A percentile compares a stretch with the other conserved stretches of the same genome.
These are phyloP conservation scores for Nesoenas mayeri DNA, from an alignment of 2,113 vertebrate species.

Conservation along the genomic window DNA sequence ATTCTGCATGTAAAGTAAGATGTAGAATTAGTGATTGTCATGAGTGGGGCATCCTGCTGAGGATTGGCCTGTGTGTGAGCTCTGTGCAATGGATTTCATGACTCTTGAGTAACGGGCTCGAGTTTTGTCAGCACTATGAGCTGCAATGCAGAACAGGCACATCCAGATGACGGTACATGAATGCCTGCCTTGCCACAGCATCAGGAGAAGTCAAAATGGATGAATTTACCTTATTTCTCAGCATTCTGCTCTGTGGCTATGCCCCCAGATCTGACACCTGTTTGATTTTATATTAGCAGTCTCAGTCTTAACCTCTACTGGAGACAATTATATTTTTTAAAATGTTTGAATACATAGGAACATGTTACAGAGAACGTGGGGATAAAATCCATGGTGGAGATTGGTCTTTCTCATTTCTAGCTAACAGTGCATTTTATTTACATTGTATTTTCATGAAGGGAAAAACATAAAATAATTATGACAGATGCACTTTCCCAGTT, in stretches of 20 bases:
- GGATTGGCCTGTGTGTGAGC: not conserved
- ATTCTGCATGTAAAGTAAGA: not conserved
- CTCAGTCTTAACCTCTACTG: not conserved
- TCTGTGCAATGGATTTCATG: not conserved
- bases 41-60: not conserved
- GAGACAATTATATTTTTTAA: not conserved
- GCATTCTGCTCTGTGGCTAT: not conserved
- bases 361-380: not conserved
- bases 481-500: not conserved
- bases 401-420: not conserved
- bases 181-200: not conserved
- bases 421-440: not conserved
- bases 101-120: rapidly evolving
- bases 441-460: not conserved
- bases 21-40: not conserved
- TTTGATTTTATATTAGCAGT: not conserved
- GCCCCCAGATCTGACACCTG: not conserved
- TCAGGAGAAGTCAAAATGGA: not conserved
- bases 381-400: not conserved
- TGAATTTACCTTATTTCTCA: not conserved
- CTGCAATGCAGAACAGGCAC: not conserved
- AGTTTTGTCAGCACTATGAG: not conserved
- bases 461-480: not conserved
- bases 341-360: not conserved
- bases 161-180: not conserved